These are phyloP conservation scores for Colletes collaris DNA, from an alignment of 2,888 invertebrate genomes.

Conservation along the genomic window DNA sequence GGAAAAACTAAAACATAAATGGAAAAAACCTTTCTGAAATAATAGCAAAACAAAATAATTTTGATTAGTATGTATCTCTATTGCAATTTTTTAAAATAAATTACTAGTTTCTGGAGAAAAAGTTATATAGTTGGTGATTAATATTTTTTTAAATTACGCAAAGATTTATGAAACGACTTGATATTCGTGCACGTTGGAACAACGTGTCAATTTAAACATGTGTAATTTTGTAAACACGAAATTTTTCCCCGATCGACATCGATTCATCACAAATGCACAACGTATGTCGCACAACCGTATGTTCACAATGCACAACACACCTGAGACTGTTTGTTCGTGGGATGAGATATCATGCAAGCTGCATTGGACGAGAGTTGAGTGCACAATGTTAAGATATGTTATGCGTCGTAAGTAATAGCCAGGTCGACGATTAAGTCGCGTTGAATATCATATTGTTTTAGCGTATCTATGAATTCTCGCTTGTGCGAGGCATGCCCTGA, in stretches of 20 bases:
- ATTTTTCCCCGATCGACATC: conserved; percentile 29
- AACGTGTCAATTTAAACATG: too few relatives aligned
- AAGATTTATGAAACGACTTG: too few relatives aligned
- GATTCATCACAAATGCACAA: conserved; percentile 56
- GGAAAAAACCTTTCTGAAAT: too few relatives aligned
- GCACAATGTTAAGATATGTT: conserved; percentile 65
- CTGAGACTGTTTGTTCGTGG: conserved; percentile 64
- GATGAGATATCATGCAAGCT: conserved; percentile 68
- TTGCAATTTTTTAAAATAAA: too few relatives aligned
- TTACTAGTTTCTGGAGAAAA: too few relatives aligned
- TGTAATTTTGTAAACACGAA: neutral
- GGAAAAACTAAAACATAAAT: too few relatives aligned
- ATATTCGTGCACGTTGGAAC: too few relatives aligned
- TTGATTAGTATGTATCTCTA: too few relatives aligned
- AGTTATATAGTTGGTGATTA: too few relatives aligned
- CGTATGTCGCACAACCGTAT: conserved; percentile 56
- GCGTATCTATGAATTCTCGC: conserved; percentile 55
- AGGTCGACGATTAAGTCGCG: conserved; percentile 40
- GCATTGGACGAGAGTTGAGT: conserved; percentile 65
- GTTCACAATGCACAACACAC: conserved; percentile 63
- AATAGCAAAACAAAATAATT: too few relatives aligned
- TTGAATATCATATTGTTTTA: conserved; percentile 55
- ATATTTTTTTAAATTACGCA: too few relatives aligned
- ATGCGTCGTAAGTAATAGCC: conserved; percentile 66
- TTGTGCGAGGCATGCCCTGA: conserved; percentile 67